Percentiles rank a stretch among this genome's conserved stretches.
Conservation (phyloP, 1,140 invertebrate genomes). For the Aphaenogaster rudis region DNA sequence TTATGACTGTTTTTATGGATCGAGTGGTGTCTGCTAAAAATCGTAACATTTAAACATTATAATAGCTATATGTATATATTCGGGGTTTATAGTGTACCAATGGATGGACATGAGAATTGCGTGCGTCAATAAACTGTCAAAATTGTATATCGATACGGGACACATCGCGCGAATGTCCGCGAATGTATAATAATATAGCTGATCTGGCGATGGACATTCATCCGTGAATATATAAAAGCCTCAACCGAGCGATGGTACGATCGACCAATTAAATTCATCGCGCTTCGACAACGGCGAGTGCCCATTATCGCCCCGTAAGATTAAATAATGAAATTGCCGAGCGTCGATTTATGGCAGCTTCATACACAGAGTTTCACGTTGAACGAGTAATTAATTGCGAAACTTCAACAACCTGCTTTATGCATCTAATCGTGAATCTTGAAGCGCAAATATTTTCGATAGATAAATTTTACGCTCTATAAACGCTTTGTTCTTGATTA, state of each 20-base stretch:
- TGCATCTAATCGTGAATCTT: conserved; percentile 27
- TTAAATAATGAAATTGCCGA: conserved; percentile 67
- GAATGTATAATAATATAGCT: conserved; percentile 53
- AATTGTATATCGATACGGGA: conserved; percentile 31
- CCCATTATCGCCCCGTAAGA: conserved; percentile 70
- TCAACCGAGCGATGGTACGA: conserved; percentile 36
- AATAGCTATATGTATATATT: not conserved
- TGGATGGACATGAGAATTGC: conserved; percentile 35
- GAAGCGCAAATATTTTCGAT: conserved; percentile 5
- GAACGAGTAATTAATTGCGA: conserved; percentile 54
- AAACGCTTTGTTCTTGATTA: not conserved
- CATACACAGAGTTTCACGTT: conserved; percentile 44
- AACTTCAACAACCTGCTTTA: conserved; percentile 37
- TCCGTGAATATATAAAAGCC: conserved; percentile 48
- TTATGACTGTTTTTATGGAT: not conserved
- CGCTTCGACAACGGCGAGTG: conserved; percentile 29
- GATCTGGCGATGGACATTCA: conserved; percentile 20
- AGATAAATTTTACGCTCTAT: conserved; percentile 1
- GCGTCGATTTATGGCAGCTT: conserved; percentile 48
- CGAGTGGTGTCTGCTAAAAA: not conserved
- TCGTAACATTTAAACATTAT: conserved; percentile 11
- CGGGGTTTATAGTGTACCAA: not conserved
- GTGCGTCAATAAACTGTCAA: conserved; percentile 51
- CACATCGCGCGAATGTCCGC: too few relatives aligned
- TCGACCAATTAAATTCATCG: conserved; percentile 63